Base-by-base conservation (phyloP, 2,797 vertebrate genomes). In the Macropus fuliginosus region DNA sequence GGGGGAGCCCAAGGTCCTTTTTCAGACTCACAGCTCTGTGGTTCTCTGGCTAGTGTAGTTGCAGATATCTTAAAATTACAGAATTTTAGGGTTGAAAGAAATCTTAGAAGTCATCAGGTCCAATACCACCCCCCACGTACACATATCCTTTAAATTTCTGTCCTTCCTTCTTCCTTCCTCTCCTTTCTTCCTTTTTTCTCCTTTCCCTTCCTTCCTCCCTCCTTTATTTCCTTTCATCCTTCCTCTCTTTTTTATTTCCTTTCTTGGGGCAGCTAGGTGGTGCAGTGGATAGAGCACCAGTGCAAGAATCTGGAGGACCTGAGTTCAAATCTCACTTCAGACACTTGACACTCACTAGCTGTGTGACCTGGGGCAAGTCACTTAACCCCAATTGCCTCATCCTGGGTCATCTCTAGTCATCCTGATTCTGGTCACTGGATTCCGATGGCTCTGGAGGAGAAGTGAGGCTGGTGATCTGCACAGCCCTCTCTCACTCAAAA, bases 71-170 rank as follows among this genome's bases (percentile, higher is more conserved):
- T 55, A 93, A 92, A 92, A 92, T 59, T 56, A 54, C 59, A 93
- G 55, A 31, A 54, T 94, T 54, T 93, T 2, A 54, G 62, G 50
- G 62, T 89, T 54, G 24, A 92, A 91, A 95, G 54, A 90, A 5
- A 62, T 31, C 29, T 90, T 18, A 54, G 93, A 74, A 74, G 31
- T 90, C 54, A 91, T 62, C n/a, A 93, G 18, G 14, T 54, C 66
- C 18, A 81, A 81, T 40, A n/a, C 18, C 40, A 3, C 18, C 0
- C 21, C n/a, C 1, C 40, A 16, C 59, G 0, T 66, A 66, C 0
- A 1, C 13, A 66, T 5, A 18, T 90, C n/a, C 46, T 52, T 28
- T 66, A 52, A 66, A 56, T 93, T 92, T 92, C 97, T 93, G 97
- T 91, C 94, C 46, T 81, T 81, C 74, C 34, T 34, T 13, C 59